Evolutionary conservation across 2,888 invertebrate species (phyloP).

Genomic region (Venusia cambrica): DNA sequence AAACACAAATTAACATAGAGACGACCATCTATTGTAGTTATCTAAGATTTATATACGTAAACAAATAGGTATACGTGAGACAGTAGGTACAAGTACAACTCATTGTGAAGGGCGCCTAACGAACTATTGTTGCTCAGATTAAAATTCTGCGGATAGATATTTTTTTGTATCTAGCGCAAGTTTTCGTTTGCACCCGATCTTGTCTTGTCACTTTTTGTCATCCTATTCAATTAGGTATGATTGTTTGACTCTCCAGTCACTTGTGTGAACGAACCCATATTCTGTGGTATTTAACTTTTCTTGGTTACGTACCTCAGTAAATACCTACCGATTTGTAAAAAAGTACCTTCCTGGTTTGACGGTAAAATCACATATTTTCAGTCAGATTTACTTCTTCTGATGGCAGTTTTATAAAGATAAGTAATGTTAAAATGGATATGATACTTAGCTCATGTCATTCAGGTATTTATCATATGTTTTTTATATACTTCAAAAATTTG

Average conservation of each 20-base stretch:
- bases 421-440: too few species aligned
- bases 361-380: too few species aligned
- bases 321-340: too few species aligned
- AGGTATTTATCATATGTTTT: too few species aligned
- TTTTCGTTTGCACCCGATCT: conserved; percentile 45
- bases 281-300: too few species aligned
- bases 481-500: too few species aligned
- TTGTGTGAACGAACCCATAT: neutral
- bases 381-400: too few species aligned
- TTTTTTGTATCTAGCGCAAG: conserved; percentile 49
- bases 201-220: conserved; percentile 29
- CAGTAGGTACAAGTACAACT: conserved; percentile 24
- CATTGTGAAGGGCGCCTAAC: conserved; percentile 52
- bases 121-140: conserved; percentile 62
- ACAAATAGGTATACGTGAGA: conserved; percentile 57
- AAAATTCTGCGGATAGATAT: conserved; percentile 46
- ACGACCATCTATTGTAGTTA: conserved; percentile 58
- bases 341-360: too few species aligned
- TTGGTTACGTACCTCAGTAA: too few species aligned
- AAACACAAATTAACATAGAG: conserved; percentile 78
- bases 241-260: conserved; percentile 18
- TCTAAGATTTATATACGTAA: conserved; percentile 74
- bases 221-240: conserved; percentile 24
- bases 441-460: too few species aligned
- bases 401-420: too few species aligned